Conservation (phyloP, 2,888 invertebrate genomes). For the Folsomia candida region DNA sequence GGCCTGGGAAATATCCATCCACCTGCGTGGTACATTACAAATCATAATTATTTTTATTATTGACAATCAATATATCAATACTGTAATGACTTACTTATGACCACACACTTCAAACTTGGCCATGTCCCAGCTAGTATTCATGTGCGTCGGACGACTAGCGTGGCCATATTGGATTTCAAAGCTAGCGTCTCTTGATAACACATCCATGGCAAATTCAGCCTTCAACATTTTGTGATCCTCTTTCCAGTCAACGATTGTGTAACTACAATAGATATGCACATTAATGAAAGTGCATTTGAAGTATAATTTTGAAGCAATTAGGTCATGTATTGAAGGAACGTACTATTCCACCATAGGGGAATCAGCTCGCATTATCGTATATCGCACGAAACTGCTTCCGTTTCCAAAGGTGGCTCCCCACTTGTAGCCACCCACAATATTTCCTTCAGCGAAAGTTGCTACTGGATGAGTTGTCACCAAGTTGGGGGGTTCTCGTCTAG, state of each 20-base stretch:
- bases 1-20: conserved; percentile 57
- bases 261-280: too few relatives aligned
- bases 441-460: conserved; percentile 6
- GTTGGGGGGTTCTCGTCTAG: conserved; percentile 50
- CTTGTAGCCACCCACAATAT: conserved; percentile 40
- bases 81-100: conserved; percentile 53
- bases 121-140: conserved; percentile 59
- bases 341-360: conserved; percentile 54
- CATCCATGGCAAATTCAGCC: conserved; percentile 56
- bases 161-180: conserved; percentile 59
- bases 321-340: neutral
- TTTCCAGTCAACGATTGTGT: conserved; percentile 56
- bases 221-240: conserved; percentile 58
- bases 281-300: too few relatives aligned
- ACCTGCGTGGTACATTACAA: conserved; percentile 50
- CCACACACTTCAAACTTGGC: conserved; percentile 59
- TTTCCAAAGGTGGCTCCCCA: conserved; percentile 38
- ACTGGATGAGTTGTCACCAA: neutral
- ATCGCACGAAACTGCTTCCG: conserved; percentile 50
- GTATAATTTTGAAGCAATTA: neutral
- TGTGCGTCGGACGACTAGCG: conserved; percentile 56
- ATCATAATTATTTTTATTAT: neutral
- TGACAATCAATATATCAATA: neutral
- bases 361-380: conserved; percentile 55
- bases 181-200: conserved; percentile 53